These are phyloP conservation scores for Pyrochroa serraticornis DNA, from an alignment of 2,888 invertebrate genomes.

Conservation along the genomic window DNA sequence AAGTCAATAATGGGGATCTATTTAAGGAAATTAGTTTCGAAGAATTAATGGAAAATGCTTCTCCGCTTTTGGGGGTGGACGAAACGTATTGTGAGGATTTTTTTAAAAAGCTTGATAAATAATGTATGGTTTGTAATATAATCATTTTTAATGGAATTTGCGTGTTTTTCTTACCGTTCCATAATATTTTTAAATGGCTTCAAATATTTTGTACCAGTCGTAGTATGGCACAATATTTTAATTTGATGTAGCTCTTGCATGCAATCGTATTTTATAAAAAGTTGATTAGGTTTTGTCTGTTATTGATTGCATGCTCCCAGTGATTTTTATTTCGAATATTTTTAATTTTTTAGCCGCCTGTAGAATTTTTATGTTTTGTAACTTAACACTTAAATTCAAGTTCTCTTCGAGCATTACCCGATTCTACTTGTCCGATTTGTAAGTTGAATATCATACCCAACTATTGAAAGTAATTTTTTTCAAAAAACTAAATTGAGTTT, in stretches of 20 bases:
- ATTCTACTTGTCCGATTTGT: neutral
- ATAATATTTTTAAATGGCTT: slow-evolving; percentile 14
- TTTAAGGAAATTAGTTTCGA: slow-evolving; percentile 67
- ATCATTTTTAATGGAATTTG: slow-evolving; percentile 5
- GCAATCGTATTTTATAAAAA: slow-evolving; percentile 6
- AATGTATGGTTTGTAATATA: slow-evolving; percentile 2
- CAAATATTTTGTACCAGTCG: slow-evolving; percentile 21
- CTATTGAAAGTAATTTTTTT: too few species aligned
- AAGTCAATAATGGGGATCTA: slow-evolving; percentile 30
- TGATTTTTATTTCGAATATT: neutral
- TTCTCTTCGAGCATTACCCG: neutral
- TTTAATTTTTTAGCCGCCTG: neutral
- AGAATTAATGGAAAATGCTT: slow-evolving; percentile 65
- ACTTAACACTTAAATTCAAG: neutral
- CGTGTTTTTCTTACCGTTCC: slow-evolving; percentile 21
- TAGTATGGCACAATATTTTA: slow-evolving; percentile 27
- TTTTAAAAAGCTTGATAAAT: slow-evolving; percentile 61
- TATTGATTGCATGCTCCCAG: slow-evolving; percentile 16
- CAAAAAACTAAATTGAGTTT: too few species aligned
- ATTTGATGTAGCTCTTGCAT: slow-evolving; percentile 20
- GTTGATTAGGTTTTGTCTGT: slow-evolving; percentile 2
- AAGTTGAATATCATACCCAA: too few species aligned
- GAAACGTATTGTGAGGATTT: slow-evolving; percentile 63
- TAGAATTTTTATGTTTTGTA: neutral
- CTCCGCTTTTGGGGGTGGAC: slow-evolving; percentile 62